A percentile compares a stretch with the other conserved stretches of the same genome.
phyloP scores from a whole-genome alignment of 2,113 vertebrate genomes.

The Sorex fumeus region DNA sequence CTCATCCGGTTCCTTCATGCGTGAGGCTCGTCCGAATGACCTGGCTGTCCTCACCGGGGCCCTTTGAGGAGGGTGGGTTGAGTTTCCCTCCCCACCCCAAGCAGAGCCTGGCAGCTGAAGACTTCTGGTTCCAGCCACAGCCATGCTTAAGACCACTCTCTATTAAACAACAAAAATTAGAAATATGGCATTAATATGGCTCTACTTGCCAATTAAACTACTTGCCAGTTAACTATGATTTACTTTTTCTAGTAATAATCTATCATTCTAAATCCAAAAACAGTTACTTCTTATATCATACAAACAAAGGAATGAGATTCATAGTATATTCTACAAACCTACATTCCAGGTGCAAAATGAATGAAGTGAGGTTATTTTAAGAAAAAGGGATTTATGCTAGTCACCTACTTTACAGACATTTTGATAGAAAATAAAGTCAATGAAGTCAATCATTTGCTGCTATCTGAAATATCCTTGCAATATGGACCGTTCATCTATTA shows the following conservation, averaged over 20 bases:
- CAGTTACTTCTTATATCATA: not conserved
- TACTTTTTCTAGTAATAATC: not conserved
- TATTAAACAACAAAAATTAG: not conserved
- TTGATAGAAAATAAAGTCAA: not conserved
- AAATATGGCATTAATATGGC: not conserved
- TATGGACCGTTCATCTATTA: not conserved
- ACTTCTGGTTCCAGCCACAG: not conserved
- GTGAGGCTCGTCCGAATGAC: too few relatives aligned
- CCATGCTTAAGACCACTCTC: too few relatives aligned
- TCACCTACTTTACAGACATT: not conserved
- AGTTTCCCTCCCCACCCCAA: too few relatives aligned
- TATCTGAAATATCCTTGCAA: not conserved
- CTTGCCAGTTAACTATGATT: not conserved
- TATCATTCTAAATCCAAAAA: conserved; percentile 35
- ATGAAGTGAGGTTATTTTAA: not conserved
- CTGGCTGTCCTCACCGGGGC: too few relatives aligned
- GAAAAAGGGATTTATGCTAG: not conserved
- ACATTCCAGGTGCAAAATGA: not conserved
- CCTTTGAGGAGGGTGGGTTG: too few relatives aligned
- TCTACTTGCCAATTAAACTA: not conserved
- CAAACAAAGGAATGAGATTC: not conserved
- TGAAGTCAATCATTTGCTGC: not conserved
- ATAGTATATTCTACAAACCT: not conserved
- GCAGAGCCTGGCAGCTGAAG: too few relatives aligned
- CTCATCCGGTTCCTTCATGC: too few relatives aligned